Conservation (phyloP, 1,140 invertebrate genomes). For the Ceratina calcarata region DNA sequence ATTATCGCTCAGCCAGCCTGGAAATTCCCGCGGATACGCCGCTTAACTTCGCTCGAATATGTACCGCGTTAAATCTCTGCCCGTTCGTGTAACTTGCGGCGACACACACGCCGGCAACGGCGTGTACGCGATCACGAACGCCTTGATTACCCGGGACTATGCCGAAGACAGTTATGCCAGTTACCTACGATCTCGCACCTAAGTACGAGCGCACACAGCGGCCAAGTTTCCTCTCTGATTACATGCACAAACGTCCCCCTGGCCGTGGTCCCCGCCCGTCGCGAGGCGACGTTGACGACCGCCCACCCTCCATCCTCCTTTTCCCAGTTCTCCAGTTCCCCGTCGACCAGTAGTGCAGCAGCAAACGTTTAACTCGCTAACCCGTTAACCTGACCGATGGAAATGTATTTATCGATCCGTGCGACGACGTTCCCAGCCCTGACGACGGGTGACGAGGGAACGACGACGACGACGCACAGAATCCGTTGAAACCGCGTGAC, state of each 20-base stretch:
- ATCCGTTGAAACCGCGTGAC: too few species aligned
- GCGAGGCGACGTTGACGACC: too few species aligned
- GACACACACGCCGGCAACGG: constrained; percentile 1
- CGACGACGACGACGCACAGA: too few species aligned
- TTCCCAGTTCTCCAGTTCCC: too few species aligned
- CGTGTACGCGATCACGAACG: constrained; percentile 51
- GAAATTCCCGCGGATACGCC: constrained; percentile 27
- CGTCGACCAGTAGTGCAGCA: too few species aligned
- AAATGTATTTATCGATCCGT: too few species aligned
- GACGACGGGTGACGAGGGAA: too few species aligned
- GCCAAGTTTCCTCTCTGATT: constrained; percentile 60
- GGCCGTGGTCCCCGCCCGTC: too few species aligned
- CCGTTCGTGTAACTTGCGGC: constrained; percentile 12
- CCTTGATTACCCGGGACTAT: constrained; percentile 64
- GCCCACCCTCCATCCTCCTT: too few species aligned
- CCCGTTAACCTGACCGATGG: too few species aligned
- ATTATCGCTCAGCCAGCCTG: constrained; percentile 40
- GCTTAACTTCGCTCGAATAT: constrained; percentile 42
- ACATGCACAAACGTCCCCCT: constrained; percentile 17
- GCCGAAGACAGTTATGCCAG: constrained; percentile 60
- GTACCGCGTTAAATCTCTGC: constrained; percentile 44
- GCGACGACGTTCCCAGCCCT: too few species aligned
- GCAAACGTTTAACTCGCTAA: too few species aligned
- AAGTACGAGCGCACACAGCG: constrained; percentile 58
- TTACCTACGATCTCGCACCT: constrained; percentile 64